Evolutionary conservation across 1,140 invertebrate species (phyloP).

Genomic region (Ips nitidus): DNA sequence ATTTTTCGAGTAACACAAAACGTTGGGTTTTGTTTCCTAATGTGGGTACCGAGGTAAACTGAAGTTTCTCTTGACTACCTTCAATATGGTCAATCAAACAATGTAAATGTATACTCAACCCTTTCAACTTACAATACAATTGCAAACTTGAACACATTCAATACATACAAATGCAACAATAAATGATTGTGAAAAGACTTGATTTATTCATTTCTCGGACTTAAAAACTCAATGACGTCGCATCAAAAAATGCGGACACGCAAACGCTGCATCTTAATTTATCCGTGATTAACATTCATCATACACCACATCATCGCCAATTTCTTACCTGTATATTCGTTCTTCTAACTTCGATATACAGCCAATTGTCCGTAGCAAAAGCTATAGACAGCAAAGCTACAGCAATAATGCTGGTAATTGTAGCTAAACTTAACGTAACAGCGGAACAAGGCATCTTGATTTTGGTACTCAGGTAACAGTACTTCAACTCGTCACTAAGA

Average conservation of each 20-base stretch:
- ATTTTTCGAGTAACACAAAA: no score
- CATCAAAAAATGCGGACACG: conserved; percentile 10
- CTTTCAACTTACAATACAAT: no score
- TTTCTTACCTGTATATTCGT: conserved; percentile 80
- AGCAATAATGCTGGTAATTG: conserved; percentile 89
- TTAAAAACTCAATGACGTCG: not conserved
- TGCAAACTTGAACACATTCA: no score
- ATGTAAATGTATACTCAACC: no score
- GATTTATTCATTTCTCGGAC: not conserved
- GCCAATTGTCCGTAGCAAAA: conserved; percentile 94
- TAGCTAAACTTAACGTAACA: conserved; percentile 89
- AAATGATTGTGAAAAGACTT: not conserved
- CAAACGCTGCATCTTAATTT: conserved; percentile 6
- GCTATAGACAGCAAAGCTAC: conserved; percentile 88
- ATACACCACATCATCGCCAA: not conserved
- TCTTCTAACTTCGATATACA: conserved; percentile 87
- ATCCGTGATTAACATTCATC: conserved; percentile 9
- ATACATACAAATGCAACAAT: not conserved
- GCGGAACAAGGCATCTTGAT: conserved; percentile 89
- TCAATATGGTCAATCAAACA: no score
- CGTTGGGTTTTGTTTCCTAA: no score
- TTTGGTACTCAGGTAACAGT: not conserved
- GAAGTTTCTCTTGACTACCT: no score
- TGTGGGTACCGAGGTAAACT: no score
- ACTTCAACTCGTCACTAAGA: conserved; percentile 10